Evolutionary conservation across 2,888 invertebrate species (phyloP).

Genomic region (Neoascia interrupta): DNA sequence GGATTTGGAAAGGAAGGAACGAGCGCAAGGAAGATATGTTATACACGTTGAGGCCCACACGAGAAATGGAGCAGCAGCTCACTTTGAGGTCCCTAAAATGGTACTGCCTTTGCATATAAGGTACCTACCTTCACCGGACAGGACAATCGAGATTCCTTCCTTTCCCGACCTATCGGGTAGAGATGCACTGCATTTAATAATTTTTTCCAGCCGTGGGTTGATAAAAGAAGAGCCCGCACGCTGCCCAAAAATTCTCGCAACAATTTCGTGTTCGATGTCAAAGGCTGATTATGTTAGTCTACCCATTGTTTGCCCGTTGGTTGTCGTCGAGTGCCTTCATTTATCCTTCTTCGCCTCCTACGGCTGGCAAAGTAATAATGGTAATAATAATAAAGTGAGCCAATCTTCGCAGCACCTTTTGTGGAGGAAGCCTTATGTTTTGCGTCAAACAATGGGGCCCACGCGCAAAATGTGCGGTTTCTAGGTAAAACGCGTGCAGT

Average conservation of each 20-base stretch:
- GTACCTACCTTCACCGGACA: constrained; percentile 45
- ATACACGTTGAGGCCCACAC: constrained; percentile 24
- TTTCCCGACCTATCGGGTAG: not conserved
- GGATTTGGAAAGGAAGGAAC: no score
- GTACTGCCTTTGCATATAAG: no score
- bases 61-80: not conserved
- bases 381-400: constrained; percentile 65
- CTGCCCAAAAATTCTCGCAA: constrained; percentile 45
- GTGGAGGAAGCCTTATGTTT: not conserved
- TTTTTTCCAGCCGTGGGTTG: constrained; percentile 53
- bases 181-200: constrained; percentile 46
- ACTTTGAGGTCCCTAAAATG: constrained; percentile 67
- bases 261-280: constrained; percentile 68
- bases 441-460: constrained; percentile 55
- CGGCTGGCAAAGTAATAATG: constrained; percentile 43
- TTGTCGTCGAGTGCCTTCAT: constrained; percentile 30
- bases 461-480: constrained; percentile 52
- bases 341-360: constrained; percentile 55
- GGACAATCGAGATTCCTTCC: constrained; percentile 55
- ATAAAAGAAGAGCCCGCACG: constrained; percentile 40
- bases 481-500: constrained; percentile 38
- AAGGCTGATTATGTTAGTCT: constrained; percentile 66
- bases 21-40: no score
- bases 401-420: constrained; percentile 57
- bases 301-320: constrained; percentile 44